These are phyloP conservation scores for Nylanderia fulva DNA, from an alignment of 1,140 invertebrate species.

Conservation along the genomic window DNA sequence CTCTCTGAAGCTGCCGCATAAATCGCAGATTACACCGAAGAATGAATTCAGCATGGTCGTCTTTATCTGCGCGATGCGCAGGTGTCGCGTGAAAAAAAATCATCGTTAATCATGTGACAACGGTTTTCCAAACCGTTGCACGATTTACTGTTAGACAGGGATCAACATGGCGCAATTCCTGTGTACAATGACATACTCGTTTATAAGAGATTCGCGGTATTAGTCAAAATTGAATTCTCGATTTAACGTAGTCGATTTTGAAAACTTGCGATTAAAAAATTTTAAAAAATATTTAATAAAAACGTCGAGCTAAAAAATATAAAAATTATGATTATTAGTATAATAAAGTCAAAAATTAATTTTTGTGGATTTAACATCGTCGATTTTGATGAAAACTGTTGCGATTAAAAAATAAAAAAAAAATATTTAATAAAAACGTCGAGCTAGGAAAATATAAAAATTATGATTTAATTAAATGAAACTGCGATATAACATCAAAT, in stretches of 20 bases:
- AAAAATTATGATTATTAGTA: no score
- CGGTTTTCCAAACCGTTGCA: conserved; percentile 59
- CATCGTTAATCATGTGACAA: conserved; percentile 65
- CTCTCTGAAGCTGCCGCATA: no score
- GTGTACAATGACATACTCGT: background rate
- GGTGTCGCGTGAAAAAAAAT: conserved; percentile 29
- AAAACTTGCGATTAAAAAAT: no score
- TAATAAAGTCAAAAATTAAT: no score
- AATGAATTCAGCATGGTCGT: conserved; percentile 16
- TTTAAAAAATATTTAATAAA: no score
- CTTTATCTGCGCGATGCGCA: background rate
- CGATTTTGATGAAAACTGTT: background rate
- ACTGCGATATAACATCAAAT: conserved; percentile 9
- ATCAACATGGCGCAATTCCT: background rate
- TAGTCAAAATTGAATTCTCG: background rate
- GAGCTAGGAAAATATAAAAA: background rate
- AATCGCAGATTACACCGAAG: background rate
- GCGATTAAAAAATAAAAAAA: no score
- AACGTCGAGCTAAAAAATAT: no score
- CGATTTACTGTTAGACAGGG: conserved; percentile 64
- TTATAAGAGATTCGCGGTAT: background rate
- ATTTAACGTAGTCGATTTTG: no score
- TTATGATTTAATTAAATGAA: background rate
- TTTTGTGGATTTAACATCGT: no score
- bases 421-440: no score